phyloP scores from a whole-genome alignment of 1,140 invertebrate genomes.

The Agrypnia vestita region DNA sequence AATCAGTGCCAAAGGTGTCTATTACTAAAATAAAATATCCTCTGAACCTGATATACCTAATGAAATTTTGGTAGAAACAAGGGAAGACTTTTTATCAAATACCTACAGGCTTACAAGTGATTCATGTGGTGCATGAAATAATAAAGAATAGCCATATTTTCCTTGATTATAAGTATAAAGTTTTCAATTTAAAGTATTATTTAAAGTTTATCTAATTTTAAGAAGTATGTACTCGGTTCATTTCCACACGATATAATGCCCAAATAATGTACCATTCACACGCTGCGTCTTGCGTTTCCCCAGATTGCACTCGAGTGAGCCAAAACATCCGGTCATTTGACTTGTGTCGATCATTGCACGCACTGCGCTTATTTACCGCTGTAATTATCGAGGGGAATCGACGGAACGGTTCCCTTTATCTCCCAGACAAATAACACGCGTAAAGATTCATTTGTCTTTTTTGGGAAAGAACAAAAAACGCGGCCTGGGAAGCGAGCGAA shows the following conservation, averaged over 20 bases:
- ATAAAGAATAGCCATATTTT: too few relatives aligned
- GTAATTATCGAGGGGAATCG: constrained; percentile 30
- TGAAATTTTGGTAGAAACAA: too few relatives aligned
- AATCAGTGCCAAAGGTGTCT: too few relatives aligned
- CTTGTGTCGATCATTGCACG: constrained; percentile 5
- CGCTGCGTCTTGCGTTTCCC: constrained; percentile 22
- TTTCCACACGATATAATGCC: background rate
- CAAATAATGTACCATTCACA: constrained; percentile 18
- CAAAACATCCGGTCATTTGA: constrained; percentile 51
- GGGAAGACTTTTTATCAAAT: too few relatives aligned
- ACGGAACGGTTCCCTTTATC: constrained; percentile 17
- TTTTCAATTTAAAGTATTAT: too few relatives aligned
- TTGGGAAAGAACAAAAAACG: constrained; percentile 31
- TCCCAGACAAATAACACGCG: constrained; percentile 11
- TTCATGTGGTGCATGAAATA: too few relatives aligned
- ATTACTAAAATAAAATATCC: too few relatives aligned
- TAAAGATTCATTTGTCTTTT: constrained; percentile 20
- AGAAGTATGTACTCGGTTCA: too few relatives aligned
- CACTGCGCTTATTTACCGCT: constrained; percentile 21
- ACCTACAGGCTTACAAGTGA: too few relatives aligned
- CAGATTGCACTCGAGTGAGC: constrained; percentile 19
- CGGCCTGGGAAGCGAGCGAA: constrained; percentile 3
- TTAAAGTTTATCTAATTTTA: too few relatives aligned
- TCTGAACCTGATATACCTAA: too few relatives aligned
- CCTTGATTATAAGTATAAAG: too few relatives aligned